These are phyloP conservation scores for Serranus cabrilla DNA, from an alignment of 2,797 vertebrate species.

Conservation along the genomic window DNA sequence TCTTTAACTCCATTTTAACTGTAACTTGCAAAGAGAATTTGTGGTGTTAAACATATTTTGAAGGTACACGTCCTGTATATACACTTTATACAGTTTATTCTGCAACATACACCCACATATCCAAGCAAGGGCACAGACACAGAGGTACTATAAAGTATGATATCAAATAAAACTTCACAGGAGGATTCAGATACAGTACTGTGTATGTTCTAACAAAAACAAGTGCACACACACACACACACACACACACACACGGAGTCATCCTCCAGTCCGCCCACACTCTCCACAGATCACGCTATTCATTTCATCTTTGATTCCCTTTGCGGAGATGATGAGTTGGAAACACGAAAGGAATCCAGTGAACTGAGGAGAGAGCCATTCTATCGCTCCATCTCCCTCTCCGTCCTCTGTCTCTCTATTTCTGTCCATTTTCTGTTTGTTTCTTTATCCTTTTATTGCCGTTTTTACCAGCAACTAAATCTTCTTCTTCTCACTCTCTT, in stretches of 20 bases:
- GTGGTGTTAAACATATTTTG: neutral
- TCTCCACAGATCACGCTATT: constrained; percentile 64
- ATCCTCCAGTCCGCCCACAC: constrained; percentile 60
- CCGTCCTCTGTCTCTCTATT: constrained; percentile 36
- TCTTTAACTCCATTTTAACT: no score
- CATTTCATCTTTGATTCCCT: constrained; percentile 82
- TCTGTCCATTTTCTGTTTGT: constrained; percentile 21
- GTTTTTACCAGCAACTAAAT: constrained; percentile 20
- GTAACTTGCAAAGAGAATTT: neutral
- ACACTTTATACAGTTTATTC: neutral
- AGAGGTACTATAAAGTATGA: neutral
- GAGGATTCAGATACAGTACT: neutral
- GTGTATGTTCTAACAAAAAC: constrained; percentile 12
- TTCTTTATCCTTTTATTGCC: constrained; percentile 9
- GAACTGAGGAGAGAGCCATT: constrained; percentile 64
- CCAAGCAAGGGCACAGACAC: neutral
- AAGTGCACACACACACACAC: constrained; percentile 13
- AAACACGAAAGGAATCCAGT: constrained; percentile 75
- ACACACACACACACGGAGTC: constrained; percentile 27
- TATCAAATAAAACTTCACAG: constrained; percentile 24
- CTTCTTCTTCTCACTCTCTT: constrained; percentile 21
- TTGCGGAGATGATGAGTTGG: constrained; percentile 74
- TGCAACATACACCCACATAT: neutral
- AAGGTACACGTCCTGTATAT: neutral
- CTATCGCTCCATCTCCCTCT: constrained; percentile 57